Evolutionary conservation across 2,113 vertebrate genomes (phyloP), one percentile per base, ranked within the genome.

Genomic region (Oncorhynchus keta): DNA sequence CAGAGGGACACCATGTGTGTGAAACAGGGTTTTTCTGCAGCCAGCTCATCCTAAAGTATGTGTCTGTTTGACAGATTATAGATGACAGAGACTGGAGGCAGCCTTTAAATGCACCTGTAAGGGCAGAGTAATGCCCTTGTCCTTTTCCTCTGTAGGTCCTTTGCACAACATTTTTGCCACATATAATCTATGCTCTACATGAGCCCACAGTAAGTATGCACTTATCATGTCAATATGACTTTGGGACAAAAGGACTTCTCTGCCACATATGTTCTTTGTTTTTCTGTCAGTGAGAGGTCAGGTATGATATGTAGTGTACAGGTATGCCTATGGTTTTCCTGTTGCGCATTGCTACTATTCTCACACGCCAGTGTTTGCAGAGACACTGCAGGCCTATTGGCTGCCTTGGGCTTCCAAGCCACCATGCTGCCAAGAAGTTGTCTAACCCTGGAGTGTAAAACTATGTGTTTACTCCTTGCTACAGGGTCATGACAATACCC

Each of bases 71-170:
- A 91, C 76, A 75, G 85, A 91, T 91, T 87, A 85, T 84, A 76
- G 89, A 82, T 90, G 89, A 91, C 89, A 91, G 88, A 83, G 85
- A 82, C 85, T 89, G 86, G 85, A 91, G 87, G 89, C 89, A 91
- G 90, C 89, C 87, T 89, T 91, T 91, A 87, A 87, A 84, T 85
- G 85, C 81, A 79, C 39, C 90, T 74, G 8, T 75, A 80, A 86
- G 86, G 88, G 85, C 83, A 84, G 74, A 80, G 84, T 80, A 85
- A 89, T 87, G 84, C 77, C 88, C 90, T 90, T 89, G 88, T 90
- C 85, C 79, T 86, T 87, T 89, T 75, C 77, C 84, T 88, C 89
- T 89, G 88, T 77, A 88, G 81, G 81, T 78, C 79, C 66, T 79
- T 83, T 89, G 76, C n/a, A 20, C 57, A 61, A 35, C 32, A 39